These are phyloP conservation scores for Amphimallon solstitiale DNA, from an alignment of 2,888 invertebrate genomes.

Conservation along the genomic window DNA sequence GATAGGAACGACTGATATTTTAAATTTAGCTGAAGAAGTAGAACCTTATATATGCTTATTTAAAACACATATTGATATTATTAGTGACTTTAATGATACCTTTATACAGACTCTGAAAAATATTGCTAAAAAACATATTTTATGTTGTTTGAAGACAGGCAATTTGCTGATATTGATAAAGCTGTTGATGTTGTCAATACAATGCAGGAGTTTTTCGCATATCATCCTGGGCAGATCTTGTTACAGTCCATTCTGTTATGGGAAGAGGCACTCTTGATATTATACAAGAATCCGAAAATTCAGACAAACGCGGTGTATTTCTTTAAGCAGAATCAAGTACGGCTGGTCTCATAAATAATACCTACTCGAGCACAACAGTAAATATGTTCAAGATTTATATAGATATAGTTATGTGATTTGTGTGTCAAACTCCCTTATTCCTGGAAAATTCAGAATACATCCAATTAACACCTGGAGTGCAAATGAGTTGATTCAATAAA, in stretches of 20 bases:
- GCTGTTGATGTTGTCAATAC: slow-evolving; percentile 88
- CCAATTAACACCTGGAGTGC: slow-evolving; percentile 94
- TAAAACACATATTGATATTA: slow-evolving; percentile 90
- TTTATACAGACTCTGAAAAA: slow-evolving; percentile 72
- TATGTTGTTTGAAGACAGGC: slow-evolving; percentile 94
- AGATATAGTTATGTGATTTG: slow-evolving; percentile 87
- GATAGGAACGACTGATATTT: slow-evolving; percentile 73
- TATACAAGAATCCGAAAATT: slow-evolving; percentile 64
- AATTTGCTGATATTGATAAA: slow-evolving; percentile 96
- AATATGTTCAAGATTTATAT: slow-evolving; percentile 77
- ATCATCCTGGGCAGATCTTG: slow-evolving; percentile 88
- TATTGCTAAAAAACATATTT: slow-evolving; percentile 83
- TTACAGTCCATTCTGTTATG: slow-evolving; percentile 90
- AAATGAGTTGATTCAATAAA: slow-evolving; percentile 83
- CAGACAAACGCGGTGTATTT: slow-evolving; percentile 73
- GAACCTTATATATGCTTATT: slow-evolving; percentile 88
- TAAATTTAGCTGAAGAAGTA: slow-evolving; percentile 77
- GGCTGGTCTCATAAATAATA: slow-evolving; percentile 70
- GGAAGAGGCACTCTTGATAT: slow-evolving; percentile 75
- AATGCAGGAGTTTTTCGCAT: slow-evolving; percentile 79
- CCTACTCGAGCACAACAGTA: slow-evolving; percentile 75
- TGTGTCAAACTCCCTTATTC: slow-evolving; percentile 82
- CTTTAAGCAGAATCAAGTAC: slow-evolving; percentile 65
- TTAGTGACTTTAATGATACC: slow-evolving; percentile 79
- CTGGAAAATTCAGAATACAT: slow-evolving; percentile 78